Base-by-base conservation (phyloP, 1,140 invertebrate species). In the Heliconius himera region DNA sequence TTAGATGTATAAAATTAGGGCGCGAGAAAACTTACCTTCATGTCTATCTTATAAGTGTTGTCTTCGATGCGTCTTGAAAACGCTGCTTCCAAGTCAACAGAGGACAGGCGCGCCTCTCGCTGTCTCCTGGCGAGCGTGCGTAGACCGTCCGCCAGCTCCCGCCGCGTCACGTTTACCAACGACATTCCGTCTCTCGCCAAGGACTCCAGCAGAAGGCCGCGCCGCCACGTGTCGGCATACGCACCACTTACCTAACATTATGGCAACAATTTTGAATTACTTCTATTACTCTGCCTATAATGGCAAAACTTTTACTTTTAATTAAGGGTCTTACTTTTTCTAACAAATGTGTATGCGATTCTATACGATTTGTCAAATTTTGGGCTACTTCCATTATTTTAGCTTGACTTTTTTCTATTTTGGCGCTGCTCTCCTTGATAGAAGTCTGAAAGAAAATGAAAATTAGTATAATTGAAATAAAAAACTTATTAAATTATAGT, bases 211-310 rank as follows among this genome's bases (percentile, higher is more conserved):
- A 92, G 81, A 54, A 95, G 83, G 1, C 93, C 89, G n/a, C 92
- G 92, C 51, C 95, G 92, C 95, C 95, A 96, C 38, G 95, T 93
- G 74, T 96, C 95, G 41, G 95, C 92, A 84, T 95, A 96, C 83
- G 96, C 95, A 79, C 95, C 95, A 82, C 93, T 95, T 49, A 95
- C 93, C 95, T 96, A 73, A 81, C 75, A 77, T 71, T n/a, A 41
- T 54, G 1, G 9, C 60, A 38, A 72, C 33, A 72, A 78, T 66
- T 29, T 73, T 54, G 18, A 77, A 77, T 76, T 72, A 78, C 66
- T 46, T 76, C 71, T 71, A 75, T 38, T 54, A 36, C 41, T 13
- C 36, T 22, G 54, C 33, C 8, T 36, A 56, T 51, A 33, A 66
- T 75, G 8, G 16, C 29, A 76, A 46, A 71, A 29, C 38, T 70